Evolutionary conservation across 2,797 vertebrate genomes (phyloP).

Genomic region (Chromobotia macracanthus): DNA sequence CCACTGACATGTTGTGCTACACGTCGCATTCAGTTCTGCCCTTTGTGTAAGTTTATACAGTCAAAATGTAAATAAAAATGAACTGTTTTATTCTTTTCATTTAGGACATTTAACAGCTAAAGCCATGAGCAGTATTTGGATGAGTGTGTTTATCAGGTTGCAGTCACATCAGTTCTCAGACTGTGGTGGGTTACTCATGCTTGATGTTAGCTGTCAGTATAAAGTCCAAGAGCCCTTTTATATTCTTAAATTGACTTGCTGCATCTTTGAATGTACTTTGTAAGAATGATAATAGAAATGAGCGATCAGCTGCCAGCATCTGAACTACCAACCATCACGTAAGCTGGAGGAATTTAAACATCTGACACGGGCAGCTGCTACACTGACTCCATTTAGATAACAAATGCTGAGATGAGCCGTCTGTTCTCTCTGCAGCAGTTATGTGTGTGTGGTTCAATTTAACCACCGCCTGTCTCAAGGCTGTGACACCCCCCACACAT

Average conservation of each 20-base stretch:
- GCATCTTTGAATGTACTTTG: background rate
- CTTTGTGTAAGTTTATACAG: background rate
- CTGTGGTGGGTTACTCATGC: background rate
- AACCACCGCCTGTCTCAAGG: conserved; percentile 67
- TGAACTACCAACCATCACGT: background rate
- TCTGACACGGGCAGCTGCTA: conserved; percentile 25
- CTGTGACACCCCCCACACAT: conserved; percentile 55
- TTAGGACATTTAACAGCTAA: background rate
- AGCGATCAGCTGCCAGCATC: background rate
- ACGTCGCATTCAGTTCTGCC: background rate
- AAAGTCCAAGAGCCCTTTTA: background rate
- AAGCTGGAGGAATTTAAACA: conserved; percentile 20
- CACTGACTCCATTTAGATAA: conserved; percentile 14
- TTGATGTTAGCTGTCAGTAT: background rate
- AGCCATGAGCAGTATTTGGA: background rate
- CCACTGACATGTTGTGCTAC: background rate
- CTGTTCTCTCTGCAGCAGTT: conserved; percentile 63
- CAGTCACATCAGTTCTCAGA: background rate
- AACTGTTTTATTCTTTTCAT: too few species aligned
- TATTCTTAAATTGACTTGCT: background rate
- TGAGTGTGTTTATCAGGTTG: background rate
- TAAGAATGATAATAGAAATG: background rate
- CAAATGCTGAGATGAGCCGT: conserved; percentile 32
- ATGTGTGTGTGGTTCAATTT: conserved; percentile 42
- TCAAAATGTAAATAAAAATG: too few species aligned